Percentiles rank a stretch among this genome's conserved stretches.
Conservation (phyloP, 1,140 invertebrate genomes). For the Uloborus diversus region DNA sequence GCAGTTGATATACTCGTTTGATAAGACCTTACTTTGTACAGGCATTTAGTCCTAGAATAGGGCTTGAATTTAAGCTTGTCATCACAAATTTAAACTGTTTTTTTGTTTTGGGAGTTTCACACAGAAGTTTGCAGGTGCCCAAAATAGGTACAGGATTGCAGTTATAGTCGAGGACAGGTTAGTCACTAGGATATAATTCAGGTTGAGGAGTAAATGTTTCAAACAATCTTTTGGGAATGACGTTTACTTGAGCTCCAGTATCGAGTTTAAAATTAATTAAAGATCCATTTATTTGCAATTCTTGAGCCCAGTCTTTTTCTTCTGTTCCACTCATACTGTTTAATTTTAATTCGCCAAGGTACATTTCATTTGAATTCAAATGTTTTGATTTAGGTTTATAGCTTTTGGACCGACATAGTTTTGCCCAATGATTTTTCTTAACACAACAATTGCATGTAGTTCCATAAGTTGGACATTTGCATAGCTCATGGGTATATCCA, state of each 20-base stretch:
- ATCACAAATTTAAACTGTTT: not conserved
- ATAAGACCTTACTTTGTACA: not conserved
- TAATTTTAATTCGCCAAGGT: no score
- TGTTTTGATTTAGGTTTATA: no score
- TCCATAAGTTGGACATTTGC: slow-evolving; percentile 6
- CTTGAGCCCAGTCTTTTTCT: no score
- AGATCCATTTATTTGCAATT: no score
- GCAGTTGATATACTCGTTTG: not conserved
- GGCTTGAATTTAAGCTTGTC: slow-evolving; percentile 5
- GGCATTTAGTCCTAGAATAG: slow-evolving; percentile 1
- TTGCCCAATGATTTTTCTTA: slow-evolving; percentile 15
- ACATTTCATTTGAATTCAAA: no score
- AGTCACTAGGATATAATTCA: no score
- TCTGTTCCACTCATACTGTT: no score
- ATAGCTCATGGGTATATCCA: not conserved
- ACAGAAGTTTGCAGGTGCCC: not conserved
- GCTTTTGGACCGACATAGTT: not conserved
- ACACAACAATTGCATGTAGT: not conserved
- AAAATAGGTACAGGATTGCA: no score
- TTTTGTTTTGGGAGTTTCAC: not conserved
- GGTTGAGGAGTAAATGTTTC: no score
- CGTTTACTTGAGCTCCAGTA: slow-evolving; percentile 16
- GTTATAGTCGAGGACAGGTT: no score
- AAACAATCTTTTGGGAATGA: slow-evolving; percentile 1
- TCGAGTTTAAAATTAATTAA: no score